phyloP scores from a whole-genome alignment of 2,797 vertebrate species.

The Xiphorhynchus erythropygius region DNA sequence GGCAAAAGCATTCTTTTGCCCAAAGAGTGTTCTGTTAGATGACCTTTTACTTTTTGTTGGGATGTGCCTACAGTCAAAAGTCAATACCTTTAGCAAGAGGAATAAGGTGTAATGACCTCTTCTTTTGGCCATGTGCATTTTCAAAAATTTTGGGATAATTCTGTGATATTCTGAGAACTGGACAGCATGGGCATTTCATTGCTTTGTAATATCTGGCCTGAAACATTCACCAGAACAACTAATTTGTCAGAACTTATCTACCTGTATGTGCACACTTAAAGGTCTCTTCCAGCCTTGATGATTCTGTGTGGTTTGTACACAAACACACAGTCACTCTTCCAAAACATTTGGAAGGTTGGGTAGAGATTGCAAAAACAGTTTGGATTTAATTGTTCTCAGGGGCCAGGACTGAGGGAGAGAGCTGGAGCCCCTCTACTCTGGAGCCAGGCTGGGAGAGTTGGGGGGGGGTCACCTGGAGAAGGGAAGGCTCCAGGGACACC shows the following conservation, averaged over 20 bases:
- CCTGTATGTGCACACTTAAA: neutral
- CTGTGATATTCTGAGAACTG: neutral
- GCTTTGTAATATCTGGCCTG: neutral
- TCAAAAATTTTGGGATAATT: neutral
- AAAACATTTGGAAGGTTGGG: neutral
- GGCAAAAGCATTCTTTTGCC: neutral
- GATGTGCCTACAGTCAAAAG: neutral
- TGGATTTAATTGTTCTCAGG: neutral
- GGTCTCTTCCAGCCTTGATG: neutral
- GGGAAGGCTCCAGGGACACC: neutral
- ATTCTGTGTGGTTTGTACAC: neutral
- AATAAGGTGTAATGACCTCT: neutral
- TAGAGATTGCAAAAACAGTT: neutral
- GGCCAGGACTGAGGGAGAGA: neutral
- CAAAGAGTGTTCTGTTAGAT: neutral
- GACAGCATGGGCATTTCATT: neutral
- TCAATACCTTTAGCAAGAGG: neutral
- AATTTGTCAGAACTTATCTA: neutral
- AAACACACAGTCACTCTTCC: neutral
- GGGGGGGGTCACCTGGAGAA: neutral
- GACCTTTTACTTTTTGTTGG: neutral
- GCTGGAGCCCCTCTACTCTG: neutral
- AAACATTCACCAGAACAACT: neutral
- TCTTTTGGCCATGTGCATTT: neutral
- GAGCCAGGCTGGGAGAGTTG: neutral